Percentiles rank a stretch among this genome's conserved stretches.
Conservation (phyloP, 2,797 vertebrate species). For the Siniperca scherzeri region DNA sequence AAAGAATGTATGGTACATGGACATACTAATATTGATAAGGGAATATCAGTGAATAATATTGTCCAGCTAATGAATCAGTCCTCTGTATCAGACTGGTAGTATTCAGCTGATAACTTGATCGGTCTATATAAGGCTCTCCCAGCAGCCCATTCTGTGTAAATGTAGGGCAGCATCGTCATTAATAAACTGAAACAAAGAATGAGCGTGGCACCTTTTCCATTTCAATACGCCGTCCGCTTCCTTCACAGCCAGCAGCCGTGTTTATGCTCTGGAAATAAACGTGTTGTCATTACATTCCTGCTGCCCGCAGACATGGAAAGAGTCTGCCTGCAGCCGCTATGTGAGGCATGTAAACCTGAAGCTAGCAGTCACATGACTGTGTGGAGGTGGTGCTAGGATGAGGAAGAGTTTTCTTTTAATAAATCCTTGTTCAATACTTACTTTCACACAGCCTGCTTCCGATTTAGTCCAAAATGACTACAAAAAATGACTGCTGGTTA, state of each 20-base stretch:
- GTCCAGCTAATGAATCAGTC: background rate
- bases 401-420: background rate
- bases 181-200: conserved; percentile 66
- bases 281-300: conserved; percentile 56
- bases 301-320: conserved; percentile 66
- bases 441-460: background rate
- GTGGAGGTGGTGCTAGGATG: background rate
- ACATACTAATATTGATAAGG: background rate
- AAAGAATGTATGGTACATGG: background rate
- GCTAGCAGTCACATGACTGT: conserved; percentile 2
- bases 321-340: conserved; percentile 30
- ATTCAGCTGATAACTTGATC: background rate
- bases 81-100: background rate
- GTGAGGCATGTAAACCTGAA: conserved; percentile 42
- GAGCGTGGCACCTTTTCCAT: conserved; percentile 67
- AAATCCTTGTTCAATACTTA: background rate
- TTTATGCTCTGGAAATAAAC: conserved; percentile 70
- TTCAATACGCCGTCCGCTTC: conserved; percentile 57
- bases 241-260: conserved; percentile 36
- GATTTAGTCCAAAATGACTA: background rate
- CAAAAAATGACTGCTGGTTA: background rate
- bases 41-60: background rate
- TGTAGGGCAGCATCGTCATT: conserved; percentile 36
- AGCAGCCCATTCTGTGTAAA: background rate
- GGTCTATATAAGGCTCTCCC: conserved; percentile 48